A percentile compares a stretch with the other conserved stretches of the same genome.
Conservation (phyloP, 2,888 invertebrate species). For the Schizotus pectinicornis region DNA sequence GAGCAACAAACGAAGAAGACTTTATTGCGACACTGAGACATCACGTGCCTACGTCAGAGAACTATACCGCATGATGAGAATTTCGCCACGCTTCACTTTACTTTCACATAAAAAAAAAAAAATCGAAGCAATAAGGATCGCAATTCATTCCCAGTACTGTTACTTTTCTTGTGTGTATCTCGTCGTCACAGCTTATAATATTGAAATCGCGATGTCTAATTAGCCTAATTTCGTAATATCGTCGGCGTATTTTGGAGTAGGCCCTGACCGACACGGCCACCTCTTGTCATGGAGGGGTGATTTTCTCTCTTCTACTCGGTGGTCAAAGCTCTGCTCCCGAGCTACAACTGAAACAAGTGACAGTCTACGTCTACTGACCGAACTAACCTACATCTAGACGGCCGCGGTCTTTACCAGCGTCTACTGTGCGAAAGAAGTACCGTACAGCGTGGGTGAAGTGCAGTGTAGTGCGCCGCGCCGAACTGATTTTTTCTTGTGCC, state of each 20-base stretch:
- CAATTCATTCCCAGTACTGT: background rate
- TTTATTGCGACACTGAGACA: too few relatives aligned
- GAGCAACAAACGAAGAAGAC: too few relatives aligned
- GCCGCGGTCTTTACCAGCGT: background rate
- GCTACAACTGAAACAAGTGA: background rate
- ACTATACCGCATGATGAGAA: too few relatives aligned
- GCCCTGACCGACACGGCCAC: slow-evolving; percentile 1
- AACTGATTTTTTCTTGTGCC: too few relatives aligned
- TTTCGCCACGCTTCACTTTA: too few relatives aligned
- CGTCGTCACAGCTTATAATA: background rate
- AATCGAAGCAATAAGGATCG: too few relatives aligned
- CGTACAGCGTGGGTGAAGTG: slow-evolving; percentile 4
- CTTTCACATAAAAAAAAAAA: too few relatives aligned
- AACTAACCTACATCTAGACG: slow-evolving; percentile 2
- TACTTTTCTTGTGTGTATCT: background rate
- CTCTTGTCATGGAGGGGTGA: slow-evolving; percentile 1
- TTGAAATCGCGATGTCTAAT: slow-evolving; percentile 7
- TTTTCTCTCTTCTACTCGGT: slow-evolving; percentile 1
- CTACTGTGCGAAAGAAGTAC: background rate
- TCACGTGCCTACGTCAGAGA: too few relatives aligned
- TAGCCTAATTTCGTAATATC: slow-evolving; percentile 4
- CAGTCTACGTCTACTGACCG: background rate
- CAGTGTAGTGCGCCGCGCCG: background rate
- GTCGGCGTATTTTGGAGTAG: slow-evolving; percentile 3
- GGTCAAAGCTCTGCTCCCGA: background rate